Conservation (phyloP, 2,888 invertebrate species). For the Rotaria sp. region DNA sequence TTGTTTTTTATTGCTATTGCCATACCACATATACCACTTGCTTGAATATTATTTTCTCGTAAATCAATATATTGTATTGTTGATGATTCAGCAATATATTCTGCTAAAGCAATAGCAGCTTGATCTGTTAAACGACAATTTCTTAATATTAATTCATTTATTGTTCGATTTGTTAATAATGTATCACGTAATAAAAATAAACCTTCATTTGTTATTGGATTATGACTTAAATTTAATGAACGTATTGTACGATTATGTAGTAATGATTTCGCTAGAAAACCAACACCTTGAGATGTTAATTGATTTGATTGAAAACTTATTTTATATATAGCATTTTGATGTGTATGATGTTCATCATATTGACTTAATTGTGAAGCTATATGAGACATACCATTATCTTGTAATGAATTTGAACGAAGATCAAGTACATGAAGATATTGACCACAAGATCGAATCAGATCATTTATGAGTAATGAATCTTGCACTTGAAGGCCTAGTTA, state of each 20-base stretch:
- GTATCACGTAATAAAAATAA: slow-evolving; percentile 64
- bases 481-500: slow-evolving; percentile 14
- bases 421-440: slow-evolving; percentile 31
- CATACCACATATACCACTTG: slow-evolving; percentile 68
- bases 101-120: slow-evolving; percentile 65
- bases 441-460: slow-evolving; percentile 14
- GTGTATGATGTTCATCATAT: slow-evolving; percentile 60
- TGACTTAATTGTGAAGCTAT: slow-evolving; percentile 69
- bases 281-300: slow-evolving; percentile 61
- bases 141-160: slow-evolving; percentile 66
- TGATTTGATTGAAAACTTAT: slow-evolving; percentile 69
- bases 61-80: slow-evolving; percentile 67
- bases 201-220: slow-evolving; percentile 66
- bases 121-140: slow-evolving; percentile 65
- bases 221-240: slow-evolving; percentile 72
- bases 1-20: slow-evolving; percentile 69
- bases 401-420: slow-evolving; percentile 47
- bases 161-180: slow-evolving; percentile 62
- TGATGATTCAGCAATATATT: slow-evolving; percentile 62
- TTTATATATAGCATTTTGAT: slow-evolving; percentile 79
- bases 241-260: slow-evolving; percentile 50
- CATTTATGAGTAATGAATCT: background rate
- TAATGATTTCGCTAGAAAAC: slow-evolving; percentile 32
- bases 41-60: slow-evolving; percentile 72
- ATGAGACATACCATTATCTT: slow-evolving; percentile 68